Base-by-base conservation (phyloP, 2,888 invertebrate species). In the Meteorus colon region DNA sequence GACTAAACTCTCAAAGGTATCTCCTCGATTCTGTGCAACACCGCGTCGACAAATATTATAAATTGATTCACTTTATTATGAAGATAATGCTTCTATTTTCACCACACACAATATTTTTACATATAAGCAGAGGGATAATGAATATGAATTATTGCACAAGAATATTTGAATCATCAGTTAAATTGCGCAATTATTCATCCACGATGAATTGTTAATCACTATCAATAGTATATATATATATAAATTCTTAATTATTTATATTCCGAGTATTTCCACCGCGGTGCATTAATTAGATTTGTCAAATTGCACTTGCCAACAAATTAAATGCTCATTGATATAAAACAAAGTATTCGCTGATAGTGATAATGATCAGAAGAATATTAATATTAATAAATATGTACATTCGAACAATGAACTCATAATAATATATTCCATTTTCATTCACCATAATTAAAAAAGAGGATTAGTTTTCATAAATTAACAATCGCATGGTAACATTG, bases 121-220 rank as follows among this genome's bases (percentile, higher is more conserved):
- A 31, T 16, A 12, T 1, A 27, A 65, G 62, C 65, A 71, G 74
- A 72, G 74, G 55, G n/a, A 55, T 8, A 24, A 19, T 24, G 19
- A 10, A 55, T 24, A 79, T 77, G 67, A 72, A 65, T 80, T 82
- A 82, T 82, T 82, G 82, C 82, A 82, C 82, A 79, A 79, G 75
- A 78, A 79, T 76, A 80, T 77, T 78, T 19, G 69, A 68, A 29
- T 29, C 3, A 51, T 68, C 2, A 45, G 24, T 24, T 66, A 31
- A 37, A 60, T 70, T 60, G 34, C 34, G 14, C 12, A 34, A 31
- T 66, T 67, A 29, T 51, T 51, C 14, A 27, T 24, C 29, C 27
- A 29, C 10, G 19, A 24, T 19, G 5, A 55, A 55, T 19, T 5
- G 1, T 19, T 16, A 51, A 34, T 70, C 10, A 59, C 34, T 12